Evolutionary conservation across 2,797 vertebrate species (phyloP).

Genomic region (Peromyscus nudipes): DNA sequence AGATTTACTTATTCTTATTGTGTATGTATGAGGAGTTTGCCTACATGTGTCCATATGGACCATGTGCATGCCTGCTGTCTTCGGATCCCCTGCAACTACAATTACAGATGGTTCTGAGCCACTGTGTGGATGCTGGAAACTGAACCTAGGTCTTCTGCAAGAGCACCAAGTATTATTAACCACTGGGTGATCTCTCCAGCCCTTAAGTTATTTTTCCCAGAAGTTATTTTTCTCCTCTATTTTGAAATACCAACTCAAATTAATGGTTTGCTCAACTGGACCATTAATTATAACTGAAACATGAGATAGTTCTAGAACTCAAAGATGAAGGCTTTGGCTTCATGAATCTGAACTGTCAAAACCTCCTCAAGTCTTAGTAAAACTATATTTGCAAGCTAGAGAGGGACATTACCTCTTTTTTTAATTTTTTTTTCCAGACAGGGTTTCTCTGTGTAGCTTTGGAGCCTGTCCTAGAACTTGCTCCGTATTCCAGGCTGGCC

Average conservation of each 20-base stretch:
- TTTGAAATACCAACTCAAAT: slow-evolving; percentile 63
- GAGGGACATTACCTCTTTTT: background rate
- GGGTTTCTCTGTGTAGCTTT: no score
- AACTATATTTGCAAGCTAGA: slow-evolving; percentile 1
- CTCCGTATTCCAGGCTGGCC: no score
- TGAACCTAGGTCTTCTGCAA: background rate
- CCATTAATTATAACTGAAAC: slow-evolving; percentile 2
- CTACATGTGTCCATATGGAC: background rate
- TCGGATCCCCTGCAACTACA: background rate
- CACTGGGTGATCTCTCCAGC: background rate
- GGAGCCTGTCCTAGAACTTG: no score
- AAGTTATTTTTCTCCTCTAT: slow-evolving; percentile 50
- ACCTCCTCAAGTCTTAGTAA: slow-evolving; percentile 1
- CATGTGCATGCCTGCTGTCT: background rate
- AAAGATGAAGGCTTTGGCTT: slow-evolving; percentile 7
- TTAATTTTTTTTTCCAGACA: no score
- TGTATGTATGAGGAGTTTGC: background rate
- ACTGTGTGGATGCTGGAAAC: background rate
- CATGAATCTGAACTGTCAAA: background rate
- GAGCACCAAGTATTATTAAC: background rate
- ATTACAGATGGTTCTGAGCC: background rate
- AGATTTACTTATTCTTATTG: background rate
- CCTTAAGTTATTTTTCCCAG: slow-evolving; percentile 46
- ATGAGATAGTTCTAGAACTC: background rate
- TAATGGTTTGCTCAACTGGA: slow-evolving; percentile 12